These are phyloP conservation scores for Enteromius mattozi DNA, from an alignment of 2,797 vertebrate species.

Conservation along the genomic window DNA sequence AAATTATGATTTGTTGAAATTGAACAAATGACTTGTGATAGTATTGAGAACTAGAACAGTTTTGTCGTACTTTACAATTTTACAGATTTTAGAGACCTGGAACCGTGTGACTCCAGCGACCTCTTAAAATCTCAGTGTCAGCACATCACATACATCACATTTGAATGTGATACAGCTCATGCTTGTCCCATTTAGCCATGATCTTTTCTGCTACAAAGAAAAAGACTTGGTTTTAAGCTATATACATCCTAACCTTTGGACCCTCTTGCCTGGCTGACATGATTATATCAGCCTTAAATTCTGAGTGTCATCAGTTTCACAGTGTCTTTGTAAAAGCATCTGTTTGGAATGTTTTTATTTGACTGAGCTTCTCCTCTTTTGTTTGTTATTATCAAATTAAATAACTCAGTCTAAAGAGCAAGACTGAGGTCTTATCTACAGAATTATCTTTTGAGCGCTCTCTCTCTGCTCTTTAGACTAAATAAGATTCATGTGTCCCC, in stretches of 20 bases:
- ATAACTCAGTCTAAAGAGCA: neutral
- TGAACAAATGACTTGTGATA: neutral
- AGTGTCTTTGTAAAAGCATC: conserved; percentile 4
- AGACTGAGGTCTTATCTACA: neutral
- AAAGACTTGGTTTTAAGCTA: neutral
- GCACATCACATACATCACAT: neutral
- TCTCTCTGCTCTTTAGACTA: neutral
- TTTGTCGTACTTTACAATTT: neutral
- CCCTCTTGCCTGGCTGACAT: neutral
- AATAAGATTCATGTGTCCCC: neutral
- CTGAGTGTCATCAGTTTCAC: neutral
- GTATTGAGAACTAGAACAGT: neutral
- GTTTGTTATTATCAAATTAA: neutral
- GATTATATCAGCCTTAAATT: neutral
- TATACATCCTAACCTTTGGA: neutral
- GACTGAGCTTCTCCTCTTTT: neutral
- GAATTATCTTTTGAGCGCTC: neutral
- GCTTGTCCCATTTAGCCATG: neutral
- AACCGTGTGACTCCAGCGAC: neutral
- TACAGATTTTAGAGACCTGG: neutral
- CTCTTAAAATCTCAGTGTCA: conserved; percentile 1
- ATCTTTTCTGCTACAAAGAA: neutral
- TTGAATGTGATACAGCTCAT: conserved; percentile 9
- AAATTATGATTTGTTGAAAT: neutral
- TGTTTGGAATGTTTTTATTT: neutral